Conservation (phyloP, 2,113 vertebrate genomes). For the Amazona guildingii region DNA sequence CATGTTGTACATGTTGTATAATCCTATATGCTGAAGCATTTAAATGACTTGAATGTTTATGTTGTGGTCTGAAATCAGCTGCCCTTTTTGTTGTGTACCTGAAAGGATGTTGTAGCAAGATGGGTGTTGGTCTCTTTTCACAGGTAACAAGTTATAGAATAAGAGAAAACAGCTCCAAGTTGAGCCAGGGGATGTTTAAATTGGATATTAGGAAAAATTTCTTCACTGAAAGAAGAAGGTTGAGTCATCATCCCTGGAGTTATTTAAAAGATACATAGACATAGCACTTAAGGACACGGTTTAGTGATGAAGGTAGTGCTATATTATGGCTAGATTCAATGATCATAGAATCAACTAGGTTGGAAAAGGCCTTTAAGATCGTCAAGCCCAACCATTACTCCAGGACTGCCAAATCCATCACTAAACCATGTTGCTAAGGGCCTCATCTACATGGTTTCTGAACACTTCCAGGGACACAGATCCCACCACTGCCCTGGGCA, state of each 20-base stretch:
- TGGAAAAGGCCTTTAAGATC: background rate
- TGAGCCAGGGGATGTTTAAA: background rate
- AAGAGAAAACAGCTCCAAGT: background rate
- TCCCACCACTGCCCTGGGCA: background rate
- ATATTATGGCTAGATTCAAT: background rate
- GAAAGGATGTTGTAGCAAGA: background rate
- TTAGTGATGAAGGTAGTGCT: background rate
- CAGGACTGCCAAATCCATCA: background rate
- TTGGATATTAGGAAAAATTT: background rate
- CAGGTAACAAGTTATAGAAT: background rate
- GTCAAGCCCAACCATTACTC: background rate
- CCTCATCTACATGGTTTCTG: background rate
- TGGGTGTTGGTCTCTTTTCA: background rate
- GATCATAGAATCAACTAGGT: background rate
- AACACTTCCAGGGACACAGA: background rate
- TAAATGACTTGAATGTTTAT: background rate
- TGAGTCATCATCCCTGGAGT: background rate
- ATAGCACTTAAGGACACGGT: accelerated
- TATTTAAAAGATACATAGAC: background rate
- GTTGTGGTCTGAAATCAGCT: background rate
- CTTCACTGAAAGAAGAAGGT: background rate
- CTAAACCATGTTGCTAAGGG: background rate
- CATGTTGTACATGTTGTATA: background rate
- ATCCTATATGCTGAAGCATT: background rate
- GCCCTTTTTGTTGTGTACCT: background rate